Evolutionary conservation across 2,113 vertebrate species (phyloP).

Genomic region (Rhineura floridana): DNA sequence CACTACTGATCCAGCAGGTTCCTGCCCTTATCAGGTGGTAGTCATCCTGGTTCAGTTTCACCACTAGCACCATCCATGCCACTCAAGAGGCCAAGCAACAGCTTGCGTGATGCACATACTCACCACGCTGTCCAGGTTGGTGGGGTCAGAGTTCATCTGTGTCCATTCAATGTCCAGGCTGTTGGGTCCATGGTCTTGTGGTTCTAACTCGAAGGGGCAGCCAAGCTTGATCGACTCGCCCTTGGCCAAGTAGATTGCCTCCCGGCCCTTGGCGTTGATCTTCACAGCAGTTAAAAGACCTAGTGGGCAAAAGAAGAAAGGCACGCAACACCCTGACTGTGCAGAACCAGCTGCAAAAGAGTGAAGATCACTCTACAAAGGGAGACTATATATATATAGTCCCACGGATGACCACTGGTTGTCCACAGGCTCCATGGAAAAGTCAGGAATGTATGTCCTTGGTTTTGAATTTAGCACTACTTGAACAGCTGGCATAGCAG

Average conservation of each 20-base stretch:
- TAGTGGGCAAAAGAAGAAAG: background rate
- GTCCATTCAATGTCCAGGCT: constrained; percentile 88
- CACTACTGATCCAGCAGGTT: background rate
- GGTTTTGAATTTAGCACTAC: too few species aligned
- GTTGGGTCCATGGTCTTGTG: constrained; percentile 78
- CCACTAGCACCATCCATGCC: too few species aligned
- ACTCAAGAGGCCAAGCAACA: background rate
- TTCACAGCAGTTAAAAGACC: constrained; percentile 71
- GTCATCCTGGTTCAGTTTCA: too few species aligned
- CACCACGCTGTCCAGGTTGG: constrained; percentile 81
- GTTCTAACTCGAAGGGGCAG: constrained; percentile 81
- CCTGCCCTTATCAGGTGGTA: too few species aligned
- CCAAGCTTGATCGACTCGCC: constrained; percentile 78
- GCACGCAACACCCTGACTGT: background rate
- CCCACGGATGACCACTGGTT: too few species aligned
- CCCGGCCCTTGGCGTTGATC: constrained; percentile 70
- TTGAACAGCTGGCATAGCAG: too few species aligned
- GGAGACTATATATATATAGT: background rate
- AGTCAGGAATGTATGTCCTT: too few species aligned
- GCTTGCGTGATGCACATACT: constrained; percentile 30
- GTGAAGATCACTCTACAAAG: background rate
- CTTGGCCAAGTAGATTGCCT: constrained; percentile 80
- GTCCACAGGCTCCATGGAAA: too few species aligned
- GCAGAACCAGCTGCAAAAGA: background rate
- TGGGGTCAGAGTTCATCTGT: constrained; percentile 83